Evolutionary conservation across 2,888 invertebrate genomes (phyloP).

Genomic region (Sycophila texana): DNA sequence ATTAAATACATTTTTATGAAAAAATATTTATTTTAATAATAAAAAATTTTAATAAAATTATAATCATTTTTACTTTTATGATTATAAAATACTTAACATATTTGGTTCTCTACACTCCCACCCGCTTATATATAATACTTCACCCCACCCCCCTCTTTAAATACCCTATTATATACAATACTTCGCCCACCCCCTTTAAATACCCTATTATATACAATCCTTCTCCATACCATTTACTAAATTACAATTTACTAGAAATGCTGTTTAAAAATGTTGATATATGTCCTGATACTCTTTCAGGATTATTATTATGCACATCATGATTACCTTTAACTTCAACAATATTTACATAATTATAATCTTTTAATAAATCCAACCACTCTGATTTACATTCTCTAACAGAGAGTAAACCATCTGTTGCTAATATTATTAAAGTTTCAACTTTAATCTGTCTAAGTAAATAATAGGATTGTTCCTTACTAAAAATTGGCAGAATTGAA

Average conservation of each 20-base stretch:
- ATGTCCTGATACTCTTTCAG: conserved; percentile 77
- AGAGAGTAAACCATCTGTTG: conserved; percentile 28
- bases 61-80: background rate
- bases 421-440: conserved; percentile 46
- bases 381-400: conserved; percentile 24
- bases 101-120: background rate
- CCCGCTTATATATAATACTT: background rate
- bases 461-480: conserved; percentile 29
- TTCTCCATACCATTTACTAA: background rate
- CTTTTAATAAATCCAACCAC: background rate
- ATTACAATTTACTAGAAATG: conserved; percentile 55
- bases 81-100: too few relatives aligned
- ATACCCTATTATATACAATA: background rate
- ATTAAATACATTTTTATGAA: conserved; percentile 23
- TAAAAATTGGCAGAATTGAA: conserved; percentile 68
- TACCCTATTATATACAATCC: background rate
- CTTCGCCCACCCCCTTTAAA: background rate
- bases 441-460: conserved; percentile 52
- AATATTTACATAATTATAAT: conserved; percentile 23
- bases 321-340: conserved; percentile 78
- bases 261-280: conserved; percentile 76
- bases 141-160: background rate
- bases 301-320: conserved; percentile 80
- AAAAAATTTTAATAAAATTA: conserved; percentile 27
- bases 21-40: conserved; percentile 42